Percentiles rank a stretch among this genome's conserved stretches.
phyloP scores from a whole-genome alignment of 2,888 invertebrate genomes.

The Amiota minor region DNA sequence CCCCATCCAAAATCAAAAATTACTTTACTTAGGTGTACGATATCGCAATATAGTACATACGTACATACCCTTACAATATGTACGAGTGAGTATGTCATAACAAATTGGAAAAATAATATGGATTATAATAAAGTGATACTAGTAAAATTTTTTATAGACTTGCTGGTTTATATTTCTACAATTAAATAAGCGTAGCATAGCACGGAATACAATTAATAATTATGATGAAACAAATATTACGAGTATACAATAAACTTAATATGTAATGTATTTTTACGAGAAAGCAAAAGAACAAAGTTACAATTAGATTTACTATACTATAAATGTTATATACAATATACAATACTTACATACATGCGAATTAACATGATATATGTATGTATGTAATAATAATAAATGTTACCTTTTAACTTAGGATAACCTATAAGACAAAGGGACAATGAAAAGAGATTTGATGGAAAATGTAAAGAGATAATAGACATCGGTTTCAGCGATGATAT shows the following conservation, averaged over 20 bases:
- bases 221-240: too few relatives aligned
- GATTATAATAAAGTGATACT: slow-evolving; percentile 17
- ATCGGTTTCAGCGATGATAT: background rate
- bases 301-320: too few relatives aligned
- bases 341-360: too few relatives aligned
- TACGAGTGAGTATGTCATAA: background rate
- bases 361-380: too few relatives aligned
- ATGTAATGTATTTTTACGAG: slow-evolving; percentile 12
- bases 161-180: slow-evolving; percentile 19
- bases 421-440: background rate
- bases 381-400: slow-evolving; percentile 1
- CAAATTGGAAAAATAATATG: slow-evolving; percentile 14
- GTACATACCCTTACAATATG: too few relatives aligned
- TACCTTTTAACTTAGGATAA: slow-evolving; percentile 21
- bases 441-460: slow-evolving; percentile 9
- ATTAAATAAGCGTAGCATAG: background rate
- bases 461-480: background rate
- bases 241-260: background rate
- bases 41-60: too few relatives aligned
- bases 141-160: slow-evolving; percentile 26
- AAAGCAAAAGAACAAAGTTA: slow-evolving; percentile 10
- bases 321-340: too few relatives aligned
- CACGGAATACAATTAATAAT: too few relatives aligned
- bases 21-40: too few relatives aligned
- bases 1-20: too few relatives aligned